A percentile compares a stretch with the other conserved stretches of the same genome.
Conservation (phyloP, 2,888 invertebrate species). For the Erebia epiphron region DNA sequence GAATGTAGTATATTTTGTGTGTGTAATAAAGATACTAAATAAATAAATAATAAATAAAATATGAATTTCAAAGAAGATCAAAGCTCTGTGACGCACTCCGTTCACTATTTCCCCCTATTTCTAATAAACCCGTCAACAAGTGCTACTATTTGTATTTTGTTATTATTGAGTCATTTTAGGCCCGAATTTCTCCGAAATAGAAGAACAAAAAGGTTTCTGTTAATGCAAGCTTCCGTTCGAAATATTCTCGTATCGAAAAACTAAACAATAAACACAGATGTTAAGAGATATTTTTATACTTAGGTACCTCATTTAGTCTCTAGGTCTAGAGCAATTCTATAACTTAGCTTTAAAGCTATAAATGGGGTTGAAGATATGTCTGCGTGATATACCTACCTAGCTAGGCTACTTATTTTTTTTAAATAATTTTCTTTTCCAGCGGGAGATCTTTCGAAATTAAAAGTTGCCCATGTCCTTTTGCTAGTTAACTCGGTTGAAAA, state of each 20-base stretch:
- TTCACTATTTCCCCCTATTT: slow-evolving; percentile 1
- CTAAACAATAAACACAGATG: not conserved
- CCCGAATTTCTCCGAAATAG: slow-evolving; percentile 13
- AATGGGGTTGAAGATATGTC: no score
- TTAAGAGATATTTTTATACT: not conserved
- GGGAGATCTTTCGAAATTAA: no score
- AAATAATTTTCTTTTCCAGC: not conserved
- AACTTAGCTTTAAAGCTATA: not conserved
- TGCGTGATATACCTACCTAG: no score
- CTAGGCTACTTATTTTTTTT: not conserved
- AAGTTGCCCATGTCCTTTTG: no score
- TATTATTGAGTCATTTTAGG: slow-evolving; percentile 21
- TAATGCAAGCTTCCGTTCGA: slow-evolving; percentile 25
- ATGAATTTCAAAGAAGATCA: not conserved
- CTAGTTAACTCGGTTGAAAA: no score
- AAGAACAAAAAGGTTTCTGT: slow-evolving; percentile 16
- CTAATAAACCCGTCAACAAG: slow-evolving; percentile 22
- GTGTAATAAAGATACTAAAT: no score
- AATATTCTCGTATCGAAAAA: slow-evolving; percentile 6
- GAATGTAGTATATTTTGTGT: no score
- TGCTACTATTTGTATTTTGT: slow-evolving; percentile 18
- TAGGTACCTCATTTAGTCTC: not conserved
- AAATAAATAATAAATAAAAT: not conserved
- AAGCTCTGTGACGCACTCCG: slow-evolving; percentile 13
- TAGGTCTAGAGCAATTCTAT: not conserved